Base-by-base conservation (phyloP, 30 jellyfish, hydroid and myxozoan genomes). In the Clytia hemisphaerica region DNA sequence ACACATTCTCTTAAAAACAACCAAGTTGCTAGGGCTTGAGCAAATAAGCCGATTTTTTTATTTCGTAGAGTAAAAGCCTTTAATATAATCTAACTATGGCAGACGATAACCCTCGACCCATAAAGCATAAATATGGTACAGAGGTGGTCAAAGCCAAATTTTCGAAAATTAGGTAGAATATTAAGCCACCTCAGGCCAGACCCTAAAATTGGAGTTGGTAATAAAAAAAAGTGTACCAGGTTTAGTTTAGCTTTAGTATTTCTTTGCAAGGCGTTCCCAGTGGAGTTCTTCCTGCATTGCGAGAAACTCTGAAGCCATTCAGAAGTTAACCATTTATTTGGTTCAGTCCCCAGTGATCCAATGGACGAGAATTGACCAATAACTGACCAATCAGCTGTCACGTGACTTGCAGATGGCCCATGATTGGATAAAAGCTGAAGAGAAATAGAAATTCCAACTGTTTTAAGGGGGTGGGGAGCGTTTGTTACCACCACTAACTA, bases 291-390 rank as follows among this genome's bases (percentile, higher is more conserved):
- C 36, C 58, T 27, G 15, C 77, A 72, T 37, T 82, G 45, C 4
- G 85, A 32, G 29, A 91, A 45, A 73, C 99, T 91, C 28, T 76
- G 73, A 29, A 82, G 75, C 94, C 93, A 91, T 72, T 91, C 99
- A 4, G 65, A 30, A 44, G 94, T 71, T 14, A 91, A 75, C 99
- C 99, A 91, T 35, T 37, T 72, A 14, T 54, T 46, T 38, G 71
- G 75, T 24, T 82, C 93, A 2, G 66, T 64, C 25, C 99, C 99
- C 55, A 91, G 77, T 21, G 99, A 82, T 19, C 99, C 99, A 71
- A 91, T 91, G 58, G 94, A 76, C 1, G 99, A 91, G 42, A 91
- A 91, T 75, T 91, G 99, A 7, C 93, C 99, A 58, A 91, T 70
- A 24, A 91, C 87, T 14, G 94, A 88, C 95, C 99, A 82, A 12